Base-by-base conservation (phyloP, 2,888 invertebrate genomes). In the Volucella zonaria region DNA sequence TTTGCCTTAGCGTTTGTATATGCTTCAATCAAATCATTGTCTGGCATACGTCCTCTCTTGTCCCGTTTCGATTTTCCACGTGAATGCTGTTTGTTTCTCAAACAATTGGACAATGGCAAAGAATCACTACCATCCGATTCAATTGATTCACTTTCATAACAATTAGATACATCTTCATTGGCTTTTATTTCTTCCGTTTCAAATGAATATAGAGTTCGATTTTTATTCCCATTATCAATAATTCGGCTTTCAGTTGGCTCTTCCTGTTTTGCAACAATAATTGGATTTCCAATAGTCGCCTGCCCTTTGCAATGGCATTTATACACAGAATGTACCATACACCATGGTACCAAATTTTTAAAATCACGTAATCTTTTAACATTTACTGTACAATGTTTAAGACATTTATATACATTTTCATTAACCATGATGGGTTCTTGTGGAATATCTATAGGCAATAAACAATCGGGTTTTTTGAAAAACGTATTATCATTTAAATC, bases 271-370 rank as follows among this genome's bases (percentile, higher is more conserved):
- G 90, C 90, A 66, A 91, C 88, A 3, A 89, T 38, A 10, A 91
- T 86, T 0, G 90, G 89, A 61, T 89, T 89, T 49, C 92, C 92
- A 8, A 90, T 89, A 0, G 82, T 54, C 0, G 89, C 88, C 0
- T 88, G 83, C 1, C 93, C 93, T 87, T 93, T 93, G 89, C 95
- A 95, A 89, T 94, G 93, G 90, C 95, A 95, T 88, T 94, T 94
- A 88, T 95, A 95, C 61, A 94, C 89, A 87, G 93, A 92, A 89
- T 95, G 95, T 2, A 93, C 92, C 93, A 95, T 93, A 88, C 95
- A 95, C 92, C 93, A 95, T 0, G 94, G 93, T 81, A 94, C 93
- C 58, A 95, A 89, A 87, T 93, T 93, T 40, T 91, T 88, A 82
- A 92, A 88, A 66, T 89, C 87, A 3, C 89, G 81, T 43, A 92